Percentiles rank a stretch among this genome's conserved stretches.
Conservation (phyloP, 2,113 vertebrate genomes). For the Synodontis membranacea region DNA sequence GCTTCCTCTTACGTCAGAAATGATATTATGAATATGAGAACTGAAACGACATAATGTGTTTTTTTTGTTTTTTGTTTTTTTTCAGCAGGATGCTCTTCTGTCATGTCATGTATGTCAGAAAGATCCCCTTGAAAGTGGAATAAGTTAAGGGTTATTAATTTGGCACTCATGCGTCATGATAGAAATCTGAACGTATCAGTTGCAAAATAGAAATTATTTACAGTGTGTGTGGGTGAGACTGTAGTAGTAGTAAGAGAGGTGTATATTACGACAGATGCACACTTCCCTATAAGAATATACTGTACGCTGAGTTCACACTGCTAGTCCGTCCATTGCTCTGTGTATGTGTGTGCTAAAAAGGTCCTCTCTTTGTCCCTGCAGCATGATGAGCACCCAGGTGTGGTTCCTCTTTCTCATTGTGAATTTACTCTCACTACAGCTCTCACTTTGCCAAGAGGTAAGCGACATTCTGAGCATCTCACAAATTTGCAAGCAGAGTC, state of each 20-base stretch:
- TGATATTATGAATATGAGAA: conserved; percentile 22
- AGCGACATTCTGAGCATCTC: conserved; percentile 59
- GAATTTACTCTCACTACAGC: conserved; percentile 63
- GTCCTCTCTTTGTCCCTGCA: conserved; percentile 59
- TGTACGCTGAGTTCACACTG: not conserved
- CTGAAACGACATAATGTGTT: conserved; percentile 11
- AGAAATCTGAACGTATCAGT: not conserved
- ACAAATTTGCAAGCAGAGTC: not conserved
- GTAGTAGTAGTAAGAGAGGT: not conserved
- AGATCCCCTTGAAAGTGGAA: conserved; percentile 5
- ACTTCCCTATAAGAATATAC: not conserved
- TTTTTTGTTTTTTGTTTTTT: too few relatives aligned
- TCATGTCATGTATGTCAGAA: conserved; percentile 30
- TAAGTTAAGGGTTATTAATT: not conserved
- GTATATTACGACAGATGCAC: not conserved
- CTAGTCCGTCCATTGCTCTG: conserved; percentile 14
- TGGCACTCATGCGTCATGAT: not conserved
- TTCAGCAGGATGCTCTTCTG: not conserved
- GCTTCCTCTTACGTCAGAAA: conserved; percentile 51
- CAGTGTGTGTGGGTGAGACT: not conserved
- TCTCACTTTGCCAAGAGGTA: conserved; percentile 78
- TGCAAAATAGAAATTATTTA: not conserved
- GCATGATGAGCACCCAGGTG: conserved; percentile 81
- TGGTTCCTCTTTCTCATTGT: conserved; percentile 76
- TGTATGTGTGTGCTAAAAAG: conserved; percentile 45